These are phyloP conservation scores for Percopsis omiscomaycus DNA, from an alignment of 2,797 vertebrate genomes.

Conservation along the genomic window DNA sequence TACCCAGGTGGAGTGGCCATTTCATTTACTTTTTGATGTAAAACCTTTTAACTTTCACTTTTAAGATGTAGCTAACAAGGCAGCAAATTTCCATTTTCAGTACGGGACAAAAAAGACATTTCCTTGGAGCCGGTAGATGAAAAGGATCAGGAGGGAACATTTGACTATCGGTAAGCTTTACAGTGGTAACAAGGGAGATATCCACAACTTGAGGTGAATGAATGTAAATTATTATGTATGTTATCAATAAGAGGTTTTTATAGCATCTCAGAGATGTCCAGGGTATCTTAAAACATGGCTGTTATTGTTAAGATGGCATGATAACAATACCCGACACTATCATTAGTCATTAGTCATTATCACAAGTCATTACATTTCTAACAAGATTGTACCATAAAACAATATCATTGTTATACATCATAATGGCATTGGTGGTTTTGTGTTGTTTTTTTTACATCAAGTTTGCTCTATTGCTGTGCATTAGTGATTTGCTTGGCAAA, in stretches of 20 bases:
- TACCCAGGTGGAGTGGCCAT: conserved; percentile 84
- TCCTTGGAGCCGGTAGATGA: conserved; percentile 88
- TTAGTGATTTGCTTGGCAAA: conserved; percentile 4
- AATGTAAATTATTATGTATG: neutral
- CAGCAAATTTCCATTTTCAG: conserved; percentile 64
- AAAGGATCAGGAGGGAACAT: conserved; percentile 92
- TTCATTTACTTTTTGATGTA: neutral
- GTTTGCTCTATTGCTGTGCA: conserved; percentile 55
- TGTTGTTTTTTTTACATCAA: conserved; percentile 13
- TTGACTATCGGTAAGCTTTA: conserved; percentile 89
- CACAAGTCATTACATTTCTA: conserved; percentile 7
- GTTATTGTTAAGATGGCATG: conserved; percentile 7
- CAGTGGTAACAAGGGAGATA: neutral
- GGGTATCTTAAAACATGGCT: neutral
- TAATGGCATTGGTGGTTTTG: conserved; percentile 6
- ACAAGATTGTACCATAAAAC: conserved; percentile 29
- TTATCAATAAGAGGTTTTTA: conserved; percentile 1
- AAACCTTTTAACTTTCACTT: neutral
- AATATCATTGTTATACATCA: conserved; percentile 11
- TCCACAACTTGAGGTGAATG: neutral
- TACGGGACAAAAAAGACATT: conserved; percentile 91
- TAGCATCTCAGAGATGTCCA: conserved; percentile 4
- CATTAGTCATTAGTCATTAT: no score
- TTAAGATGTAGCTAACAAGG: neutral
- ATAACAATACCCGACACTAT: conserved; percentile 25